Evolutionary conservation across 2,113 vertebrate species (phyloP), one percentile per base, ranked within the genome.

Genomic region (Anguilla rostrata): DNA sequence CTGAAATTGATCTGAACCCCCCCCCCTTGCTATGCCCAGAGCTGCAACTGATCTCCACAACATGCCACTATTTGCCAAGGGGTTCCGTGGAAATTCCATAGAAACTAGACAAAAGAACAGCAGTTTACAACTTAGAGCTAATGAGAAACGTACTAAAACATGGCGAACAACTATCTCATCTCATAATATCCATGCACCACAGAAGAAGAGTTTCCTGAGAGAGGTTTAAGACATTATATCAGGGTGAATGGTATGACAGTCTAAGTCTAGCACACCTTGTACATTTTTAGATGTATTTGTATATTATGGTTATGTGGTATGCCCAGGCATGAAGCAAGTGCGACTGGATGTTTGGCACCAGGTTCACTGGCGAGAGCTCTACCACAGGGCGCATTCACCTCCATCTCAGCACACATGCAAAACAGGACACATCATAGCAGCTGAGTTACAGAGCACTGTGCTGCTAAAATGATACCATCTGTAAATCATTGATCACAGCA

Each of bases 401-500:
- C 60, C 20, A 26, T 66, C 60, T 66, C 22, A 66, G 8, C 60
- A 22, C 60, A 66, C 20, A 66, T 22, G 22, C 18, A 26, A 66
- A 20, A 26, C 60, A 83, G 63, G 41, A 26, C 82, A 84, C 39
- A 82, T 56, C 56, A 82, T 79, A 83, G 84, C 89, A 90, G 87
- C 85, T 91, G 46, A 84, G 87, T 88, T 88, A 56, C 41, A 80
- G 89, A 83, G 90, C 88, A 87, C 87, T 2, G 34, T 79, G 41
- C 89, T 84, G 57, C 87, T 89, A 84, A 92, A 91, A 86, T 85
- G 84, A 87, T 53, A 87, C 63, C 85, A 82, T 89, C 88, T 90
- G 88, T 91, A 34, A 90, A 81, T 86, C 14, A 82, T 79, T 86
- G 80, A 85, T 85, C 84, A 87, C 81, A 86, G 81, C 83, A 84